These are phyloP conservation scores for Heliconius aoede DNA, from an alignment of 2,888 invertebrate species.

Conservation along the genomic window DNA sequence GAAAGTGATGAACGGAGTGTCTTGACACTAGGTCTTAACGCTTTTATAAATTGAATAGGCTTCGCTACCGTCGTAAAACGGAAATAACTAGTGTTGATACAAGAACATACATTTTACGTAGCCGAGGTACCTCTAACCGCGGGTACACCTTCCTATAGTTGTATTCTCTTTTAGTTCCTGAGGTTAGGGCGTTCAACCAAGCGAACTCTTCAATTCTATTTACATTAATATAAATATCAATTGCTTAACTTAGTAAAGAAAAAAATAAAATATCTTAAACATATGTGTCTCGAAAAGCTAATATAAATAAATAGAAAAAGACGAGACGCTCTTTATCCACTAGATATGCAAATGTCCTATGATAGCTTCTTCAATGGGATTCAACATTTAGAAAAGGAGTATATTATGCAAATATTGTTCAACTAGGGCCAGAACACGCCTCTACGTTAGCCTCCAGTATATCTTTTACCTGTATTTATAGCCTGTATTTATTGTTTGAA, in stretches of 20 bases:
- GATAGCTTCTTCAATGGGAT: constrained; percentile 27
- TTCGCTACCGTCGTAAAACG: no score
- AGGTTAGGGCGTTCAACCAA: not conserved
- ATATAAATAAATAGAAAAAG: constrained; percentile 5
- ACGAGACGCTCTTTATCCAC: constrained; percentile 2
- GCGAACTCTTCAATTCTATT: not conserved
- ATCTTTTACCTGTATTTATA: constrained; percentile 13
- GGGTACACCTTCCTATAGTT: no score
- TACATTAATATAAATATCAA: no score
- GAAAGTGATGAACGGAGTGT: no score
- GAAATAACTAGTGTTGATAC: no score
- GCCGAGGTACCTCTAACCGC: no score
- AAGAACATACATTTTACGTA: no score
- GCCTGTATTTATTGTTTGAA: constrained; percentile 13
- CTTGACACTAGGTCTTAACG: no score
- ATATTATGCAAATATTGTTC: constrained; percentile 26
- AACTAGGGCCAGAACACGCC: not conserved
- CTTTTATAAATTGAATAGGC: no score
- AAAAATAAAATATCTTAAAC: not conserved
- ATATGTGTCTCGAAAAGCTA: constrained; percentile 12
- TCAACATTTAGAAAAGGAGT: constrained; percentile 26
- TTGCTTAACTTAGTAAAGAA: not conserved
- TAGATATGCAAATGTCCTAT: constrained; percentile 17
- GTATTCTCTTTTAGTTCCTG: not conserved
- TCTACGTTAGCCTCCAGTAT: not conserved